Conservation (phyloP, 2,888 invertebrate genomes). For the Cryptocephalus primarius region DNA sequence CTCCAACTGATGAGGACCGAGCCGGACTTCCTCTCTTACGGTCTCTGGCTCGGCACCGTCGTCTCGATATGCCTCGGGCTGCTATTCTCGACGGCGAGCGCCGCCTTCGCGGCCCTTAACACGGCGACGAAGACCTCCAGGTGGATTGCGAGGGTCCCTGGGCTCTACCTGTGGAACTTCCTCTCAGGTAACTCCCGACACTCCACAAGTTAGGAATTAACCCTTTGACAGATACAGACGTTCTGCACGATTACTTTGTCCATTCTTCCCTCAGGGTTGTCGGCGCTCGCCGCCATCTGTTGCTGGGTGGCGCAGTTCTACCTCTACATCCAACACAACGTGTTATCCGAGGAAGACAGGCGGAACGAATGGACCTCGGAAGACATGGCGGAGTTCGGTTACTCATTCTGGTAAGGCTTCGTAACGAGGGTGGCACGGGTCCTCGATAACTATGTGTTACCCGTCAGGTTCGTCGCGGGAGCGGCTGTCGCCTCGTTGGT, state of each 20-base stretch:
- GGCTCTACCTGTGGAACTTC: slow-evolving; percentile 68
- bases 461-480: slow-evolving; percentile 58
- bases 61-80: slow-evolving; percentile 58
- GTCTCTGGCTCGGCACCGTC: slow-evolving; percentile 68
- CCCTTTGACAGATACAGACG: no score
- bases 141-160: slow-evolving; percentile 53
- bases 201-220: no score
- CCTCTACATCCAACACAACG: slow-evolving; percentile 68
- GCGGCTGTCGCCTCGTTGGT: slow-evolving; percentile 58
- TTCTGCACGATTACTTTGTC: no score
- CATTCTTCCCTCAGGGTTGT: no score
- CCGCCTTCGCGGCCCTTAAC: slow-evolving; percentile 68
- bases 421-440: slow-evolving; percentile 9
- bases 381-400: slow-evolving; percentile 69
- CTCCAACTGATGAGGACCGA: slow-evolving; percentile 50
- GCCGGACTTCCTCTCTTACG: slow-evolving; percentile 53
- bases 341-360: slow-evolving; percentile 68
- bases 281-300: slow-evolving; percentile 46
- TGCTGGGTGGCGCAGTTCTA: slow-evolving; percentile 81
- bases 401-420: slow-evolving; percentile 84
- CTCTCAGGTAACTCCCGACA: slow-evolving; percentile 67
- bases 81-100: slow-evolving; percentile 56
- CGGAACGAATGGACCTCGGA: slow-evolving; percentile 75
- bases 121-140: slow-evolving; percentile 65
- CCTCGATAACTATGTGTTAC: slow-evolving; percentile 3